Base-by-base conservation (phyloP, 2,797 vertebrate species). In the Esox lucius region DNA sequence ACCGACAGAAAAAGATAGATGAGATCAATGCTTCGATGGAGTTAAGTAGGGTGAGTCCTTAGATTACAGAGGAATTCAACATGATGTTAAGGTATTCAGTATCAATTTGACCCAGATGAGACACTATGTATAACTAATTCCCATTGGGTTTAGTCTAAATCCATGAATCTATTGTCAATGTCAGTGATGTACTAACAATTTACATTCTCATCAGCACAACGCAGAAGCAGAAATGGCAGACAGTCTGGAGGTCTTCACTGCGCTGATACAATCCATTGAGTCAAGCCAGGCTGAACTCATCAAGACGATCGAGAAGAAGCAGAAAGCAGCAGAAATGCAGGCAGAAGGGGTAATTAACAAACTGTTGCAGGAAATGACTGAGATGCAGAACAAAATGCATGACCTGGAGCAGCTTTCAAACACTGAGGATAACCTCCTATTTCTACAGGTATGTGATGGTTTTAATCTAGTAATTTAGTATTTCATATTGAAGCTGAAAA, bases 1-100 rank as follows among this genome's bases (percentile, higher is more conserved):
- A 78, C 26, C 51, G 70, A 48, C 17, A 53, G 51, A 85, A 59
- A n/a, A 78, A 79, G 73, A 68, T 64, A 7, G 69, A 75, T 61
- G 79, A 78, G 70, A 80, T 85, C 78, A 73, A 46, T 9, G 17
- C 17, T 6, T 53, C 51, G 13, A 51, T 53, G 17, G 19, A 7
- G 1, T n/a, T 53, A 17, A 53, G 51, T 3, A n/a, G 51, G 13
- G 51, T 53, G 19, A n/a, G 51, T 53, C 19, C 17, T 53, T n/a
- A n/a, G 5, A n/a, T 53, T 19, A 53, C 42, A 42, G 8, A 42
- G 7, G 42, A 11, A 42, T 42, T 42, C 5, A 42, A 17, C 51
- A 53, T 53, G 5, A 17, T 53, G 51, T 53, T 8, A 53, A 51
- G 16, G 17, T 16, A 51, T 1, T 16, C 16, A 39, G 6, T 6